Base-by-base conservation (phyloP, 2,888 invertebrate species). In the Caprella mutica region DNA sequence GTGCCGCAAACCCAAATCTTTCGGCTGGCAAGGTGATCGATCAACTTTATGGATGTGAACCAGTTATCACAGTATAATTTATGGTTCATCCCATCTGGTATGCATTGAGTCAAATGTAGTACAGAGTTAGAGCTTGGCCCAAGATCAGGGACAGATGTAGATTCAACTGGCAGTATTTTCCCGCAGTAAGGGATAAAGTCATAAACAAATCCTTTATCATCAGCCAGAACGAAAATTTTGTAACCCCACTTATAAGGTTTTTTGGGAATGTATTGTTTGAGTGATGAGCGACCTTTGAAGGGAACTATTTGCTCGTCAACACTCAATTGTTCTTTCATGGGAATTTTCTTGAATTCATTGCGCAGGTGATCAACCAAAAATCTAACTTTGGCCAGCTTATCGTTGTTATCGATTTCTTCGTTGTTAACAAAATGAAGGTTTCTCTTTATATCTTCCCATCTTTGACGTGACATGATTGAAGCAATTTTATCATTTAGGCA, bases 41-140 rank as follows among this genome's bases (percentile, higher is more conserved):
- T 29, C 21, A 27, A 23, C n/a, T 27, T 27, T 12, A 44, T 12
- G 8, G 42, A 14, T 14, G 30, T 51, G 26, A 56, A 50, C 56
- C 54, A 58, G 42, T 58, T 55, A 42, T 58, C 58, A 55, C 54
- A 50, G 26, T 55, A 58, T 26, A 55, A 27, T 35, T 58, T 58
- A 19, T 58, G 43, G 30, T 55, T 58, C 24, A 53, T 58, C 8
- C 26, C 26, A 30, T 23, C 21, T 17, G 58, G 54, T 14, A 58
- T 29, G 17, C 26, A 8, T 50, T 58, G 50, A 42, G 54, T 40
- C 21, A 58, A 21, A 21, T 40, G 35, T 8, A 54, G 42, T 17
- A 3, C 54, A 44, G 57, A 4, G 43, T 58, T 58, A 24, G 39
- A 27, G 30, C 26, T 29, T 23, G 50, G 26, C 17, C 29, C 40